These are phyloP conservation scores for Limnephilus lunatus DNA, from an alignment of 2,888 invertebrate genomes.

Conservation along the genomic window DNA sequence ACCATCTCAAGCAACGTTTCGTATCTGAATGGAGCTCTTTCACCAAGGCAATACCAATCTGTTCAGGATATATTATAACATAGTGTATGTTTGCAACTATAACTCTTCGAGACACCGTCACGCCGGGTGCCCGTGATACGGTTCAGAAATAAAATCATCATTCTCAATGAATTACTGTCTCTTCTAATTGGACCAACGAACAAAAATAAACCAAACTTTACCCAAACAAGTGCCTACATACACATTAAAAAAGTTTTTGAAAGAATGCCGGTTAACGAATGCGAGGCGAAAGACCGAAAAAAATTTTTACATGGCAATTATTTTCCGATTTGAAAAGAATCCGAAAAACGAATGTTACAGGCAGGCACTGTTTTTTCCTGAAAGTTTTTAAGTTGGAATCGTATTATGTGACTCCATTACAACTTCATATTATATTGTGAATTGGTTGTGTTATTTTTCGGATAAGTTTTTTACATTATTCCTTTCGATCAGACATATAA, in stretches of 20 bases:
- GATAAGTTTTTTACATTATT: neutral
- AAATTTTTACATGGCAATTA: neutral
- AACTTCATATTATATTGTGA: neutral
- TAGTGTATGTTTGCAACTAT: neutral
- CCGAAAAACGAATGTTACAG: neutral
- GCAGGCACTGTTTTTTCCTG: neutral
- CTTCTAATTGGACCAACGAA: neutral
- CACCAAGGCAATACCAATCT: too few species aligned
- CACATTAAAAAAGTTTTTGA: neutral
- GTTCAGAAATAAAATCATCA: neutral
- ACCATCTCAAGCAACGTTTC: too few species aligned
- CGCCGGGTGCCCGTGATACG: neutral
- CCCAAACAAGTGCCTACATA: neutral
- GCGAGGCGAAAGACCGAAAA: neutral
- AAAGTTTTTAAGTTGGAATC: neutral
- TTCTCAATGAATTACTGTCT: neutral
- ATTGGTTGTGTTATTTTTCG: neutral
- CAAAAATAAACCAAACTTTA: neutral
- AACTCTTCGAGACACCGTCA: neutral
- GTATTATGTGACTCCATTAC: neutral
- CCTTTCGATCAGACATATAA: neutral
- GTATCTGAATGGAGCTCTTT: too few species aligned
- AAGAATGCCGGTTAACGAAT: neutral
- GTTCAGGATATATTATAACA: neutral
- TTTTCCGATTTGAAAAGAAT: neutral